Evolutionary conservation across 2,113 vertebrate genomes (phyloP), one percentile per base, ranked within the genome.

Genomic region (Himantopus leucocephalus): DNA sequence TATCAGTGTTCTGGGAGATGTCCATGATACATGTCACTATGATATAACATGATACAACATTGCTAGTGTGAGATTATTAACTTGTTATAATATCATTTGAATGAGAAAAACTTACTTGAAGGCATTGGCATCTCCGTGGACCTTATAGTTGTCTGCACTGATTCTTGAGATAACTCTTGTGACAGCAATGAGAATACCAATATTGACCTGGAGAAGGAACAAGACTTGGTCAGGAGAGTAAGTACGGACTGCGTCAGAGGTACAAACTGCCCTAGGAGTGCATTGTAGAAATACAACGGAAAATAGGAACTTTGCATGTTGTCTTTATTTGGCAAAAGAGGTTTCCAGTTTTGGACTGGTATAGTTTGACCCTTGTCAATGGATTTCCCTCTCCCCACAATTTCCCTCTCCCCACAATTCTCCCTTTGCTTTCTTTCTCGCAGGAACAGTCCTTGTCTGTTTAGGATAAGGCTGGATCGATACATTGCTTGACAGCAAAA

Each of bases 81-180:
- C 67, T 4, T 84, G 24, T 17, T 22, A 6, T 1, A 15, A n/a
- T 7, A 11, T 3, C 43, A 50, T 29, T 64, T 10, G 37, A 92
- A 32, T 14, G 4, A 56, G 26, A 55, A 81, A 9, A 32, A 88
- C 99, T 99, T 95, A 99, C 99, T 99, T 99, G 97, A 99, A 98
- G 76, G 99, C 98, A 30, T 99, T 99, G 19, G 99, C 98, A 63
- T 99, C 99, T 62, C 99, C 98, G 0, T 99, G 99, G 39, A 99
- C 98, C 96, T 99, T 99, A 81, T 99, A 99, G 97, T 98, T 99
- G 94, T 99, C 99, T 3, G 99, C 98, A 7, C 99, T 99, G 97
- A 99, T 99, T 81, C 99, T 98, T 37, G 99, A 99, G 91, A 99
- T 99, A 91, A 99, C 99, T 90, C 99, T 98, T 2, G 99, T 99